A percentile compares a stretch with the other conserved stretches of the same genome.
Evolutionary conservation across 2,113 vertebrate species (phyloP).

Genomic region (Pollachius pollachius): DNA sequence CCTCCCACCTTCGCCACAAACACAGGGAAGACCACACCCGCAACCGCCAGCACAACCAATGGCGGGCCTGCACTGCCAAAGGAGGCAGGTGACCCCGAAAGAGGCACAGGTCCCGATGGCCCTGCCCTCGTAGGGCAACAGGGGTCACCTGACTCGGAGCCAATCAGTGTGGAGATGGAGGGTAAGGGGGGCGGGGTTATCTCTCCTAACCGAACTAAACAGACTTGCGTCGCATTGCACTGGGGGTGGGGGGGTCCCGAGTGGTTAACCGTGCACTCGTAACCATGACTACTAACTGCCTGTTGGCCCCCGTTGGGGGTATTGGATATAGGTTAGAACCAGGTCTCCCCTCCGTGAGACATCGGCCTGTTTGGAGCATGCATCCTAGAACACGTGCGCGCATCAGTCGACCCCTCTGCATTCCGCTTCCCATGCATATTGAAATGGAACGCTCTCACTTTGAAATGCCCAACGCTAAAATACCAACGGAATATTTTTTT

Average conservation of each 20-base stretch:
- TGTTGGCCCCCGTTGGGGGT: background rate
- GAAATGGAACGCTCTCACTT: too few species aligned
- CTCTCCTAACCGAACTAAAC: slow-evolving; percentile 47
- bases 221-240: slow-evolving; percentile 66
- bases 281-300: slow-evolving; percentile 55
- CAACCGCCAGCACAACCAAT: slow-evolving; percentile 76
- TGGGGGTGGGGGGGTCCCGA: slow-evolving; percentile 44
- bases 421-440: background rate
- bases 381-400: background rate
- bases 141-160: slow-evolving; percentile 79
- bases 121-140: slow-evolving; percentile 74
- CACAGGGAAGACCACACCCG: slow-evolving; percentile 81
- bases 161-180: slow-evolving; percentile 84
- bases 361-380: slow-evolving; percentile 8
- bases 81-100: slow-evolving; percentile 75
- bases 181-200: slow-evolving; percentile 79
- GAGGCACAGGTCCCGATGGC: slow-evolving; percentile 78
- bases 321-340: background rate
- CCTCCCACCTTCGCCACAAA: slow-evolving; percentile 66
- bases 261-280: slow-evolving; percentile 48
- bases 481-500: too few species aligned
- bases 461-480: too few species aligned
- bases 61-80: slow-evolving; percentile 72
- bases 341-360: slow-evolving; percentile 43
- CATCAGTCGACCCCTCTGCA: background rate